A percentile compares a stretch with the other conserved stretches of the same genome.
These are phyloP conservation scores for Helicoverpa assulta DNA, from an alignment of 2,888 invertebrate species.

Conservation along the genomic window DNA sequence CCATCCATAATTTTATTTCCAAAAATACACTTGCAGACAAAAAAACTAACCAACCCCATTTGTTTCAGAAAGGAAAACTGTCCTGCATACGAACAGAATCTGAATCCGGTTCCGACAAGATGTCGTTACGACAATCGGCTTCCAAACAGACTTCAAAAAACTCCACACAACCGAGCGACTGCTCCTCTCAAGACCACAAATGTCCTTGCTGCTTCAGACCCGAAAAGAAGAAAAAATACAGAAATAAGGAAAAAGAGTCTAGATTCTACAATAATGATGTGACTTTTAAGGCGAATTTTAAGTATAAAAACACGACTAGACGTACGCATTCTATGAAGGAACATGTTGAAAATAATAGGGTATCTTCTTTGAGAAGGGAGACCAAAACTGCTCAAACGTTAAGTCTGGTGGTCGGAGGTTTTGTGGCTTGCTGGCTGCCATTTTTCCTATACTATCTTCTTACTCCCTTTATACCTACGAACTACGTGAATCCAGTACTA, in stretches of 20 bases:
- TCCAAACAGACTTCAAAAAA: constrained; percentile 81
- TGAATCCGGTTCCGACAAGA: constrained; percentile 85
- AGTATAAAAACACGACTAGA: constrained; percentile 82
- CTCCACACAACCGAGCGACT: constrained; percentile 80
- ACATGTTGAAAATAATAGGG: constrained; percentile 90
- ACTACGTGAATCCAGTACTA: constrained; percentile 91
- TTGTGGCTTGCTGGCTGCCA: constrained; percentile 96
- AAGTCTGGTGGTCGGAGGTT: constrained; percentile 96
- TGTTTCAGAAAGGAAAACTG: constrained; percentile 84
- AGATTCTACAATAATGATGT: constrained; percentile 83
- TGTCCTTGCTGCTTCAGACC: constrained; percentile 84
- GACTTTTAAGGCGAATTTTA: constrained; percentile 84
- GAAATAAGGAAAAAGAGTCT: constrained; percentile 80
- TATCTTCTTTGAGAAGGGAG: constrained; percentile 93
- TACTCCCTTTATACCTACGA: constrained; percentile 93
- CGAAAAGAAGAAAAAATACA: constrained; percentile 77
- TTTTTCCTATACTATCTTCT: constrained; percentile 96
- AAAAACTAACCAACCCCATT: constrained; percentile 42
- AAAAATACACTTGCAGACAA: no score
- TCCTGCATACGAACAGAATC: constrained; percentile 88
- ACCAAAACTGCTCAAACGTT: constrained; percentile 97
- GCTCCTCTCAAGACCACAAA: constrained; percentile 81
- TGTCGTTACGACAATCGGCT: constrained; percentile 81
- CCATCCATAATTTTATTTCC: no score
- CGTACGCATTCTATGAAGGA: constrained; percentile 89